Conservation (phyloP, 2,888 invertebrate species). For the Amphipyra tragopoginis region DNA sequence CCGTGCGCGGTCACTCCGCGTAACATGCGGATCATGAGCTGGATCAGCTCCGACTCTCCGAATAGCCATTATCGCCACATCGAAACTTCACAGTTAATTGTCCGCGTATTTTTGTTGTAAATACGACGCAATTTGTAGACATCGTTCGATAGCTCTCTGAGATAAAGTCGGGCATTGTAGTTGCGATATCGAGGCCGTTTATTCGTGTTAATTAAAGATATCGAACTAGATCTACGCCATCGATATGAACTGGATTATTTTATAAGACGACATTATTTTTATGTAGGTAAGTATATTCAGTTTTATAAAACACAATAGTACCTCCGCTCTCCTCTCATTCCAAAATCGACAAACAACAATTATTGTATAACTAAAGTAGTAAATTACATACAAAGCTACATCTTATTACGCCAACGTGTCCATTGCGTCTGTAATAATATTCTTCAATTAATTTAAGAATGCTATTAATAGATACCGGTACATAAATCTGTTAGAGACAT, state of each 20-base stretch:
- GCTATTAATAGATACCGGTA: constrained; percentile 45
- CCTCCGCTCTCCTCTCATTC: neutral
- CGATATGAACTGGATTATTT: constrained; percentile 48
- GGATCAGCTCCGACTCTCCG: constrained; percentile 32
- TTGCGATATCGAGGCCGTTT: constrained; percentile 77
- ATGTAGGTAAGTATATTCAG: neutral
- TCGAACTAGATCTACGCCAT: constrained; percentile 68
- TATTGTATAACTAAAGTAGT: constrained; percentile 18
- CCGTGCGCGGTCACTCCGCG: constrained; percentile 34
- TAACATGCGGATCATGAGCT: constrained; percentile 45
- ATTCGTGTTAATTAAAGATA: constrained; percentile 82
- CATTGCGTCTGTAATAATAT: constrained; percentile 29
- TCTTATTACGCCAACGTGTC: constrained; percentile 26
- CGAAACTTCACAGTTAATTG: constrained; percentile 75
- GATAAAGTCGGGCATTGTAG: constrained; percentile 78
- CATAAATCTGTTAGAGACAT: constrained; percentile 45
- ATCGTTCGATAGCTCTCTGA: constrained; percentile 73
- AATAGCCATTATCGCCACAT: constrained; percentile 56
- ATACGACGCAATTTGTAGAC: constrained; percentile 81
- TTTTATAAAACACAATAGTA: constrained; percentile 5
- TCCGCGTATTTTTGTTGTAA: constrained; percentile 78
- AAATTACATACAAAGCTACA: constrained; percentile 19
- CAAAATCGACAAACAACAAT: neutral
- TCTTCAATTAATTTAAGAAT: constrained; percentile 50
- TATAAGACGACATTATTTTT: constrained; percentile 35